A percentile compares a stretch with the other conserved stretches of the same genome.
phyloP scores from a whole-genome alignment of 2,797 vertebrate genomes.

The Podarcis siculus region DNA sequence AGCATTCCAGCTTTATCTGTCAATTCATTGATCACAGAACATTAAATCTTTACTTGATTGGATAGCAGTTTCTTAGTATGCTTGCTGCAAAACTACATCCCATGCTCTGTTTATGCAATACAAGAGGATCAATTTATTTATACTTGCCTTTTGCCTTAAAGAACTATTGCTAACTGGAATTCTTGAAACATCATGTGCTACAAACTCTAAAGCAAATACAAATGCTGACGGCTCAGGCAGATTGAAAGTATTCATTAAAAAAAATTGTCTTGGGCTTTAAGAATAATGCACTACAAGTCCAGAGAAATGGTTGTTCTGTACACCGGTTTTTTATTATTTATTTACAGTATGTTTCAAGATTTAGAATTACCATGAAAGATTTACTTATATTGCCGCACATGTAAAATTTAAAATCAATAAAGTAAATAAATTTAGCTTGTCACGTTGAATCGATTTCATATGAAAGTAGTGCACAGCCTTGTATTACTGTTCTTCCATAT shows the following conservation, averaged over 20 bases:
- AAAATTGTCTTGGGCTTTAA: conserved; percentile 80
- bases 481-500: conserved; percentile 75
- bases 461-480: conserved; percentile 65
- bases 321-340: conserved; percentile 68
- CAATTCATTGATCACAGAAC: conserved; percentile 26
- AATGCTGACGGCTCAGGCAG: conserved; percentile 71
- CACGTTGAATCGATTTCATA: conserved; percentile 78
- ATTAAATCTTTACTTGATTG: conserved; percentile 42
- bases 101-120: conserved; percentile 56
- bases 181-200: conserved; percentile 59
- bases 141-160: conserved; percentile 20
- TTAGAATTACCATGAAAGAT: conserved; percentile 83
- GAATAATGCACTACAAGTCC: conserved; percentile 73
- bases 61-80: conserved; percentile 33
- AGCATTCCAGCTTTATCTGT: conserved; percentile 22
- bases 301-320: conserved; percentile 72
- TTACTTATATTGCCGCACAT: conserved; percentile 81
- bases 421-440: conserved; percentile 83
- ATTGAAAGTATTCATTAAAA: conserved; percentile 76
- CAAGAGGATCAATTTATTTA: conserved; percentile 67
- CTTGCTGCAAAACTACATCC: conserved; percentile 43
- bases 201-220: conserved; percentile 66
- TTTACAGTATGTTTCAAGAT: conserved; percentile 81
- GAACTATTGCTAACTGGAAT: conserved; percentile 66
- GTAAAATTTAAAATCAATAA: conserved; percentile 88